phyloP scores from a whole-genome alignment of 1,140 invertebrate species.

The Mylabris phalerata region DNA sequence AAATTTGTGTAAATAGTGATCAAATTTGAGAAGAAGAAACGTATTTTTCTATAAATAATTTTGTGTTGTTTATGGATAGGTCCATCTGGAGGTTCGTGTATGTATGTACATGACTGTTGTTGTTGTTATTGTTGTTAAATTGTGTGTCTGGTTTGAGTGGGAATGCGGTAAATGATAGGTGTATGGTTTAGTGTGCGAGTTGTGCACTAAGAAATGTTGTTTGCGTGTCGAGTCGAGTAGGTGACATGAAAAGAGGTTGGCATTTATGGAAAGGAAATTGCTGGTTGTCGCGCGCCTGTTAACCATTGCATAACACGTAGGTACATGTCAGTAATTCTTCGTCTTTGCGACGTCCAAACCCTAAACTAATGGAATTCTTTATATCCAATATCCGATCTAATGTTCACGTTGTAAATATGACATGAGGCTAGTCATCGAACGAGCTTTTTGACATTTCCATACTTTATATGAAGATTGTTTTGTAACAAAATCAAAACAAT shows the following conservation, averaged over 20 bases:
- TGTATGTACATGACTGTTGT: too few species aligned
- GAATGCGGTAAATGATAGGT: too few species aligned
- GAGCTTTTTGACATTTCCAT: constrained; percentile 10
- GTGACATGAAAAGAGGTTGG: constrained; percentile 28
- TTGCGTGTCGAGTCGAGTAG: constrained; percentile 19
- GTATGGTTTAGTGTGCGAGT: too few species aligned
- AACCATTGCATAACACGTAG: constrained; percentile 25
- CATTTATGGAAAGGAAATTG: constrained; percentile 27
- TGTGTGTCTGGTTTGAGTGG: too few species aligned
- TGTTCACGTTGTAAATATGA: constrained; percentile 17
- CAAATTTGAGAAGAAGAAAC: too few species aligned
- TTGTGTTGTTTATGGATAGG: too few species aligned
- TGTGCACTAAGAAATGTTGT: background rate
- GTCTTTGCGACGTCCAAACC: constrained; percentile 10
- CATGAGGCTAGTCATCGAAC: constrained; percentile 9
- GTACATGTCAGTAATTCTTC: constrained; percentile 19
- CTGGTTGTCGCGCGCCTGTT: constrained; percentile 23
- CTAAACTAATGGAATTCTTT: constrained; percentile 28
- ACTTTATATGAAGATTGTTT: background rate
- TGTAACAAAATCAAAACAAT: too few species aligned
- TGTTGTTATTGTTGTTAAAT: too few species aligned
- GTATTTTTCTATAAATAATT: too few species aligned
- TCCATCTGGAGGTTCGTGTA: too few species aligned
- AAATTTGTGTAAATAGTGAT: too few species aligned
- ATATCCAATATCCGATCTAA: constrained; percentile 25